phyloP scores from a whole-genome alignment of 2,888 invertebrate genomes.

The Sussaba pulchella region DNA sequence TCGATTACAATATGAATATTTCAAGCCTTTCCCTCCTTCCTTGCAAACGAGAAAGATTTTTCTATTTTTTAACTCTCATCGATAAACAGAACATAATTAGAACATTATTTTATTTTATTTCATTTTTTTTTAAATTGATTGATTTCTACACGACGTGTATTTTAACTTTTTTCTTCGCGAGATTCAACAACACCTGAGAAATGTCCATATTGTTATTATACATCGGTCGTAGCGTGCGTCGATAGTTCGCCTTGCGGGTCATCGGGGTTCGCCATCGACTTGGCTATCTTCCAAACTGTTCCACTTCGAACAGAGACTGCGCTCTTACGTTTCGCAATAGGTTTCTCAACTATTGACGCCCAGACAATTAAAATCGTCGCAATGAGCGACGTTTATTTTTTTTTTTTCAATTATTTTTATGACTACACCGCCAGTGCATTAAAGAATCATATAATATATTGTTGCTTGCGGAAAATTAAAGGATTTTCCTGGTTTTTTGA shows the following conservation, averaged over 20 bases:
- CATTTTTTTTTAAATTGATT: no score
- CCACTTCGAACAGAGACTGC: constrained; percentile 41
- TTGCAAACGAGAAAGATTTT: no score
- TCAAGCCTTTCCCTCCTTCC: no score
- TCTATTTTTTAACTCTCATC: no score
- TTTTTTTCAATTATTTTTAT: background rate
- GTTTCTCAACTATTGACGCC: constrained; percentile 9
- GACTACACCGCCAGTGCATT: background rate
- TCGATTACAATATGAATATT: no score
- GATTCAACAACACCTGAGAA: constrained; percentile 48
- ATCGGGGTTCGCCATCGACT: constrained; percentile 41
- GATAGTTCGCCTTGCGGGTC: constrained; percentile 41
- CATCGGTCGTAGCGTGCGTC: constrained; percentile 28
- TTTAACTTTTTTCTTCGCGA: constrained; percentile 49
- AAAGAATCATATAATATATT: no score
- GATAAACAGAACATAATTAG: no score
- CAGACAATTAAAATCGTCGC: constrained; percentile 25
- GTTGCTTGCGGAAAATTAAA: no score
- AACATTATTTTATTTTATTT: no score
- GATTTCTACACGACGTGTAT: background rate
- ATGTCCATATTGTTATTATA: constrained; percentile 17
- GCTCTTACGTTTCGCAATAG: constrained; percentile 42
- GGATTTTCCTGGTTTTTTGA: no score
- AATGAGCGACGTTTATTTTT: constrained; percentile 15
- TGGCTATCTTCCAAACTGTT: constrained; percentile 54